Percentiles rank a stretch among this genome's conserved stretches.
Conservation (phyloP, 2,113 vertebrate species). For the Sylvietta virens region DNA sequence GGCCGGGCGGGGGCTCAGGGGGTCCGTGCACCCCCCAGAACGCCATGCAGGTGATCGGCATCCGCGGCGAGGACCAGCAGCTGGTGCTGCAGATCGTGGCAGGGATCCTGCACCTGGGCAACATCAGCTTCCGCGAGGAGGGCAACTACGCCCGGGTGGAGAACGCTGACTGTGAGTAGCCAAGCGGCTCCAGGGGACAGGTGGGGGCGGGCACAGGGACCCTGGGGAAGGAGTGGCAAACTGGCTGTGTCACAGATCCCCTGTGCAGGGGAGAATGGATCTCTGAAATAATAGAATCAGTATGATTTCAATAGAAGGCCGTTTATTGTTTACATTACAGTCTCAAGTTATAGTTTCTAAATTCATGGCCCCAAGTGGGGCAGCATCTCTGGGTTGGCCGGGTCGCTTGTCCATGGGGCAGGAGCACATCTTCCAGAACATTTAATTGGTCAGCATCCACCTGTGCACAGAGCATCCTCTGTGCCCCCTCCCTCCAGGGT, state of each 20-base stretch:
- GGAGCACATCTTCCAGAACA: too few species aligned
- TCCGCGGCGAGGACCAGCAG: slow-evolving; percentile 75
- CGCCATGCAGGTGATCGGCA: slow-evolving; percentile 94
- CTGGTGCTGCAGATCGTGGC: slow-evolving; percentile 90
- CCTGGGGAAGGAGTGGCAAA: background rate
- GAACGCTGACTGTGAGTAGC: slow-evolving; percentile 85
- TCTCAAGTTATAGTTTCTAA: too few species aligned
- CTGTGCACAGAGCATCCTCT: too few species aligned
- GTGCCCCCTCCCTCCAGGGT: too few species aligned
- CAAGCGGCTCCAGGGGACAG: accelerated
- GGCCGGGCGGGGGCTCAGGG: accelerated
- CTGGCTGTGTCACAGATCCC: background rate
- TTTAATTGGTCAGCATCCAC: too few species aligned
- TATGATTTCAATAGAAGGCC: too few species aligned
- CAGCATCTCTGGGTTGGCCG: too few species aligned
- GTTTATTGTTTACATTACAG: too few species aligned
- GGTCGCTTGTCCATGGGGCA: too few species aligned
- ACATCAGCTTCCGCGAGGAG: slow-evolving; percentile 88
- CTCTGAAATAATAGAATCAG: too few species aligned
- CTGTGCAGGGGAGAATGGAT: too few species aligned
- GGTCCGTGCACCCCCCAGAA: slow-evolving; percentile 66
- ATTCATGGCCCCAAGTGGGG: too few species aligned
- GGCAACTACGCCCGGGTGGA: slow-evolving; percentile 95
- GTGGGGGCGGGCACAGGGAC: accelerated
- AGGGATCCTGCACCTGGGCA: slow-evolving; percentile 91